Evolutionary conservation across 2,113 vertebrate species (phyloP).

Genomic region (Apteryx owenii): DNA sequence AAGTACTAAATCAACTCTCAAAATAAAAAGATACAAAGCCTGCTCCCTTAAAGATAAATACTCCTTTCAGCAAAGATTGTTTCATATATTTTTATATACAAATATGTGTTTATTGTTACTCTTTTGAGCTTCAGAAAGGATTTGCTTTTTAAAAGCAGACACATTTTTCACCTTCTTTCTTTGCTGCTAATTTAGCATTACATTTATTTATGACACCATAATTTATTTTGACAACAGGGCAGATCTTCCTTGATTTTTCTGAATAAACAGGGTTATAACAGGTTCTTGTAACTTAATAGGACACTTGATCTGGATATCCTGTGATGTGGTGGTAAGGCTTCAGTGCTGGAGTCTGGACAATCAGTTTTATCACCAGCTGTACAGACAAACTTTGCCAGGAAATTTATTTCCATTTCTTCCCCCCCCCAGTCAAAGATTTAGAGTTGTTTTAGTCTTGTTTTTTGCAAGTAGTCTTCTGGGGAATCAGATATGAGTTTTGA

Average conservation of each 20-base stretch:
- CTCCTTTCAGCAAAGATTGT: background rate
- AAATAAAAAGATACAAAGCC: background rate
- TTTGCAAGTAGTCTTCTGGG: background rate
- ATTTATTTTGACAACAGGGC: constrained; percentile 1
- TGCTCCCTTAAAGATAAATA: background rate
- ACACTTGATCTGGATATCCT: constrained; percentile 17
- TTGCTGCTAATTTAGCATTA: background rate
- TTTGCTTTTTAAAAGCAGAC: background rate
- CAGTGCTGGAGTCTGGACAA: background rate
- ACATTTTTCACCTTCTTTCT: background rate
- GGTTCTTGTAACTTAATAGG: background rate
- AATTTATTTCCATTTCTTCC: background rate
- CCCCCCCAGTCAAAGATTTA: background rate
- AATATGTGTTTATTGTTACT: background rate
- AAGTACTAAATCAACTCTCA: constrained; percentile 4
- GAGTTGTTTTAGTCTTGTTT: background rate
- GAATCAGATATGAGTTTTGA: constrained; percentile 11
- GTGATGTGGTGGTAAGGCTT: background rate
- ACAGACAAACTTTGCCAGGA: background rate
- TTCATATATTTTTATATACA: background rate
- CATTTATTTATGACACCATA: background rate
- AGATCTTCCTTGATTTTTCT: constrained; percentile 22
- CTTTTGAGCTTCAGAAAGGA: background rate
- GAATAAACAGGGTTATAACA: background rate
- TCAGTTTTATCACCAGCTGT: constrained; percentile 34